Evolutionary conservation across 2,113 vertebrate genomes (phyloP), one percentile per base, ranked within the genome.

Genomic region (Emydura subglobosa): DNA sequence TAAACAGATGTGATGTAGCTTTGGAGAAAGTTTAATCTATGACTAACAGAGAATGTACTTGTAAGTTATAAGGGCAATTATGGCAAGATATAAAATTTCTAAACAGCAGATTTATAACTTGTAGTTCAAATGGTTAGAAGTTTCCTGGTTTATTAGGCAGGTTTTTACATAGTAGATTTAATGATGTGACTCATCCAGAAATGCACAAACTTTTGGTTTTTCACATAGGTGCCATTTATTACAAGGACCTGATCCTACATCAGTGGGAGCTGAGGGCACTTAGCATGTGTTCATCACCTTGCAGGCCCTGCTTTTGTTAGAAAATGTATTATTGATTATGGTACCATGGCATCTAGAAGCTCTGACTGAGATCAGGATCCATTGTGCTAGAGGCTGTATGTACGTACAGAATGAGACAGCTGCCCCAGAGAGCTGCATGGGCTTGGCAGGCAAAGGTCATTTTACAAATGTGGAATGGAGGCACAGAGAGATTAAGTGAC

Each of bases 11-110:
- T 95, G 97, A 97, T 93, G 95, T 91, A 96, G 95, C 97, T 97
- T 92, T 96, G 88, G 97, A 96, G 93, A 96, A 97, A 97, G 97
- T 97, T 95, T 98, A 98, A 98, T 98, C 97, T 97, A 57, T 42
- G 95, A 96, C 97, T 98, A 97, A 97, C 94, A 96, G 96, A 97
- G 96, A 97, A 94, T 96, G 97, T 94, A 95, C 97, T 95, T 97
- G 95, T 97, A 95, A 91, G 90, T 97, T 98, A 54, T 92, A 95
- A 97, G 97, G 97, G 94, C 93, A 94, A 68, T 97, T 97, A 97
- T 97, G 95, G 96, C 90, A 92, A 93, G 95, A 93, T 97, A 92
- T 97, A 97, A 90, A 85, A 96, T 98, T 98, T 96, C 96, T 96
- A 96, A 97, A 94, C 94, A 96, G 79, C 88, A 96, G 96, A 97